Base-by-base conservation (phyloP, 2,113 vertebrate species). In the Trinectes maculatus region DNA sequence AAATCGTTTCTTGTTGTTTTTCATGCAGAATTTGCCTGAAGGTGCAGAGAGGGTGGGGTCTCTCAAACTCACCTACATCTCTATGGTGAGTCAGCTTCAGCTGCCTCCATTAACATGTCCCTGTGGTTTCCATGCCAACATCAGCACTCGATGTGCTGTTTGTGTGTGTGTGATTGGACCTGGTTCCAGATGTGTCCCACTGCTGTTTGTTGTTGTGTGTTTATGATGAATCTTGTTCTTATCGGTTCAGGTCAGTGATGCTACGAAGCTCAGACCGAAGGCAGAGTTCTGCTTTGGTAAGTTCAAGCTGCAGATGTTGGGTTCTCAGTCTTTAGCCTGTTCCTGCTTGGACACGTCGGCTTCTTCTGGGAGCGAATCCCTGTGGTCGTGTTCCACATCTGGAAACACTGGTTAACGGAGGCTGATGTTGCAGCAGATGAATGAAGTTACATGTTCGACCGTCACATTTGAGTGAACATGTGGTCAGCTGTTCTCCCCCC, bases 271-370 rank as follows among this genome's bases (percentile, higher is more conserved):
- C 33, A 92, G 98, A 80, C 98, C 98, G 68, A 99, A 99, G 90
- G 96, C 96, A 29, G 98, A 99, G 85, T 99, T 96, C 92, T 99
- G 97, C 85, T 99, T 99, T 53, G 97, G 98, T 99, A 69, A 98
- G 92, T 74, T 51, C 34, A 4, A 15, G 11, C 5, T 16, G 34
- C 12, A 37, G 34, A n/a, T 16, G 6, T 13, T 39, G 36, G 13
- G n/a, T n/a, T n/a, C n/a, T n/a, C n/a, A n/a, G n/a, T n/a, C 37
- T 39, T 39, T 7, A 39, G 37, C 6, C 37, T 39, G 16, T 39
- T 39, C 16, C 37, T 39, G 15, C 2, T 39, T 8, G 12, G 15
- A n/a, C 16, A 16, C 15, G 37, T 15, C 36, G n/a, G n/a, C n/a
- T n/a, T n/a, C n/a, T n/a, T n/a, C 2, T 15, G 16, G 13, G 13